Conservation (phyloP, 2,797 vertebrate species). For the Euphonia xanthogaster region DNA sequence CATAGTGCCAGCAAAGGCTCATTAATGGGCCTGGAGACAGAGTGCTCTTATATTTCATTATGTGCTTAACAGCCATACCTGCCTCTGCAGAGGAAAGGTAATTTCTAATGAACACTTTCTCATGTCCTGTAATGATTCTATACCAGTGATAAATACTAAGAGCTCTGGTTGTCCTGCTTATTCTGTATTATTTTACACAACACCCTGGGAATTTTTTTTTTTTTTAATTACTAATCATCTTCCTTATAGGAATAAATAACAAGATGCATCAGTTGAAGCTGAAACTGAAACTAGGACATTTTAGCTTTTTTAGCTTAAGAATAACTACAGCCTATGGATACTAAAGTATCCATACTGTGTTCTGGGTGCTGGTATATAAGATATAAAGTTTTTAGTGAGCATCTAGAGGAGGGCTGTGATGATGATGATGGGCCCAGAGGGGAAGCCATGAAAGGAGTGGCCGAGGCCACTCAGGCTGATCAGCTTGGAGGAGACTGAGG, state of each 20-base stretch:
- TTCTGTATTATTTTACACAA: background rate
- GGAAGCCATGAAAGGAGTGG: accelerated
- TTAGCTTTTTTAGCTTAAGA: background rate
- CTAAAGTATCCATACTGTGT: background rate
- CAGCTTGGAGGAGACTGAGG: background rate
- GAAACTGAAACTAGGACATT: background rate
- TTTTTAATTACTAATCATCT: background rate
- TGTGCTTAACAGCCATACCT: background rate
- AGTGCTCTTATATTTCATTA: background rate
- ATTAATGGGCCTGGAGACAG: background rate
- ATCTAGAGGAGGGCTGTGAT: background rate
- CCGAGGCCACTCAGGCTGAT: background rate
- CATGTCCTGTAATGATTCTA: background rate
- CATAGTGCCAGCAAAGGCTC: background rate
- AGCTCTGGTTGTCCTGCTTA: background rate
- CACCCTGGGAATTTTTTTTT: background rate
- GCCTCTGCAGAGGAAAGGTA: background rate
- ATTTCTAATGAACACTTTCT: background rate
- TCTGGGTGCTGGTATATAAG: background rate
- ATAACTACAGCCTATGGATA: background rate
- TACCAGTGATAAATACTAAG: background rate
- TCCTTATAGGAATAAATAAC: background rate
- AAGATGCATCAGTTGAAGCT: background rate
- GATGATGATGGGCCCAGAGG: background rate
- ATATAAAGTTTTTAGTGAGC: background rate